phyloP scores from a whole-genome alignment of 2,113 vertebrate genomes.

The Myanophis thanlyinensis region DNA sequence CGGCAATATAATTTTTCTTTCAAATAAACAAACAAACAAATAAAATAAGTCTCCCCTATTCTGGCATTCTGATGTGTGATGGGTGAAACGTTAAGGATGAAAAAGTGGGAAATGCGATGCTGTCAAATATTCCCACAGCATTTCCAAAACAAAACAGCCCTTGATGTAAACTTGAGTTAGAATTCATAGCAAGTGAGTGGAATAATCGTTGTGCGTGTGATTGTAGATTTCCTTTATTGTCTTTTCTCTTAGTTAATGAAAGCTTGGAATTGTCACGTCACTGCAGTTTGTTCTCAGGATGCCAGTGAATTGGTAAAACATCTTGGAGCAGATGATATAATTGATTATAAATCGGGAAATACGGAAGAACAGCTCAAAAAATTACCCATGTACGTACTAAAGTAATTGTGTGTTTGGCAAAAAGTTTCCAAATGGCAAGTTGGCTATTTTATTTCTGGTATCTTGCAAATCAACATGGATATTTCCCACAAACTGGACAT shows the following conservation, averaged over 20 bases:
- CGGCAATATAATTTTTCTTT: too few species aligned
- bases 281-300: constrained; percentile 89
- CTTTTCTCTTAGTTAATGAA: constrained; percentile 81
- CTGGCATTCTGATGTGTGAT: not conserved
- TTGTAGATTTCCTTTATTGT: not conserved
- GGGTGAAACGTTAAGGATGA: not conserved
- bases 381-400: constrained; percentile 78
- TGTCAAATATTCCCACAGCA: not conserved
- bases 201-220: not conserved
- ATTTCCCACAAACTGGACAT: not conserved
- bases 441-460: not conserved
- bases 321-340: constrained; percentile 84
- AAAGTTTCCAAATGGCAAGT: not conserved
- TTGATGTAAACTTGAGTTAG: not conserved
- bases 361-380: constrained; percentile 75
- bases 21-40: too few species aligned
- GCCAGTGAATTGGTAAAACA: constrained; percentile 79
- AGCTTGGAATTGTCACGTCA: constrained; percentile 91
- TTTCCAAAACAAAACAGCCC: not conserved
- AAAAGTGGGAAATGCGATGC: not conserved
- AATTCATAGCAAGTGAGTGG: not conserved
- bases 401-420: not conserved
- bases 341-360: constrained; percentile 85
- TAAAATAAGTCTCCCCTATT: not conserved
- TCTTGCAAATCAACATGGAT: not conserved